These are phyloP conservation scores for Anguilla pacifica DNA, from an alignment of 2,797 vertebrate species.

Conservation along the genomic window DNA sequence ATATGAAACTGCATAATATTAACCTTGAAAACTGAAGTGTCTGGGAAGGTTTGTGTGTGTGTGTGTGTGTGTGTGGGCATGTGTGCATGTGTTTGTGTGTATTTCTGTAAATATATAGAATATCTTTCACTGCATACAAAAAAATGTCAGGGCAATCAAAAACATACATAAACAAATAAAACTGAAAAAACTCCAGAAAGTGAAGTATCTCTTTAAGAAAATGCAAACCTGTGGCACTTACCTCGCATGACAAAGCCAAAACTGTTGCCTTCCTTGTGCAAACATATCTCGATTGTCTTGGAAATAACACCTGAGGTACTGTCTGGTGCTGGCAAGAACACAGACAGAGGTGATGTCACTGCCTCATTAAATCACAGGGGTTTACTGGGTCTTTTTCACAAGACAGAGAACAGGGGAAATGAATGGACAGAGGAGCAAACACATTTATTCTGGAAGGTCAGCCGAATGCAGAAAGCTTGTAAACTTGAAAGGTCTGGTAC, in stretches of 20 bases:
- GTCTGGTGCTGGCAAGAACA: conserved; percentile 76
- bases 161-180: conserved; percentile 22
- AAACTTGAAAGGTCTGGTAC: background rate
- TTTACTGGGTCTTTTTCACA: background rate
- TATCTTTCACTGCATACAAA: no score
- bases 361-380: background rate
- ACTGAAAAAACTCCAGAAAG: conserved; percentile 6
- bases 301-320: conserved; percentile 81
- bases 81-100: no score
- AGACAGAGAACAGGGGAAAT: background rate
- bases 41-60: no score
- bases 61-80: no score
- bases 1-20: no score
- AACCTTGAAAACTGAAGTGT: no score
- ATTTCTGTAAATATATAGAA: no score
- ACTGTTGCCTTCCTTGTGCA: conserved; percentile 96
- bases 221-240: conserved; percentile 50
- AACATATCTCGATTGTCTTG: conserved; percentile 91
- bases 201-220: background rate
- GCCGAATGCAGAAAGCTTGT: conserved; percentile 5
- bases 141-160: background rate
- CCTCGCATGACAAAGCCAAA: conserved; percentile 98
- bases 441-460: conserved; percentile 12
- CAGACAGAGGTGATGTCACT: conserved; percentile 30
- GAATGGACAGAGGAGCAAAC: background rate